phyloP scores from a whole-genome alignment of 2,888 invertebrate species.

The Nudaria mundana region DNA sequence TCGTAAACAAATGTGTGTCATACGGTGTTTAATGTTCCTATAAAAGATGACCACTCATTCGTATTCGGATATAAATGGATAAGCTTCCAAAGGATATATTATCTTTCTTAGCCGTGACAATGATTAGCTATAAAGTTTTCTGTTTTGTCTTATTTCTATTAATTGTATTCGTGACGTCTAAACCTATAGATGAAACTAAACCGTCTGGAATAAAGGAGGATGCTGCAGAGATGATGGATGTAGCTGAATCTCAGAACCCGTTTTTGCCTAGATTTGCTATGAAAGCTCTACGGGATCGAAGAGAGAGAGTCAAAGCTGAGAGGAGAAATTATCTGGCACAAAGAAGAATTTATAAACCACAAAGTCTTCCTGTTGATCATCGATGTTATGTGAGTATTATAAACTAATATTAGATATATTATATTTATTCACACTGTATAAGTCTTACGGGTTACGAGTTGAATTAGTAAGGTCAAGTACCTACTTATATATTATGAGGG shows the following conservation, averaged over 20 bases:
- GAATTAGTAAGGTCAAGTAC: too few relatives aligned
- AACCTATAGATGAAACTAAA: slow-evolving; percentile 41
- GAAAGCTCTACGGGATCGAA: slow-evolving; percentile 59
- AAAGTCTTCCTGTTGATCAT: slow-evolving; percentile 31
- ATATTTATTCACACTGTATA: too few relatives aligned
- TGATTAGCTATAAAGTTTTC: slow-evolving; percentile 35
- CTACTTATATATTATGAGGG: too few relatives aligned
- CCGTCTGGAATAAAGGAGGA: slow-evolving; percentile 14
- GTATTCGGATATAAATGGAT: slow-evolving; percentile 49
- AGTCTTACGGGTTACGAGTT: too few relatives aligned
- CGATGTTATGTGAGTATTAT: slow-evolving; percentile 22
- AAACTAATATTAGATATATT: background rate
- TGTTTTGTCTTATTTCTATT: slow-evolving; percentile 36
- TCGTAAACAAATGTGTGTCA: slow-evolving; percentile 75
- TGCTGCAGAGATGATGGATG: slow-evolving; percentile 61
- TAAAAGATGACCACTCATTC: slow-evolving; percentile 49
- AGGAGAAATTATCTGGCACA: slow-evolving; percentile 43
- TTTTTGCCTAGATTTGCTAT: slow-evolving; percentile 70
- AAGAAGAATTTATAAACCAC: slow-evolving; percentile 32
- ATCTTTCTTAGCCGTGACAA: slow-evolving; percentile 29
- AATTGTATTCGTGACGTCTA: slow-evolving; percentile 35
- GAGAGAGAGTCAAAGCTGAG: slow-evolving; percentile 52
- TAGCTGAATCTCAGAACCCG: slow-evolving; percentile 64
- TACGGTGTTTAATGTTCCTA: slow-evolving; percentile 47
- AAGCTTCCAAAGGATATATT: slow-evolving; percentile 34